These are phyloP conservation scores for Thalassophryne amazonica DNA, from an alignment of 2,797 vertebrate genomes.

Conservation along the genomic window DNA sequence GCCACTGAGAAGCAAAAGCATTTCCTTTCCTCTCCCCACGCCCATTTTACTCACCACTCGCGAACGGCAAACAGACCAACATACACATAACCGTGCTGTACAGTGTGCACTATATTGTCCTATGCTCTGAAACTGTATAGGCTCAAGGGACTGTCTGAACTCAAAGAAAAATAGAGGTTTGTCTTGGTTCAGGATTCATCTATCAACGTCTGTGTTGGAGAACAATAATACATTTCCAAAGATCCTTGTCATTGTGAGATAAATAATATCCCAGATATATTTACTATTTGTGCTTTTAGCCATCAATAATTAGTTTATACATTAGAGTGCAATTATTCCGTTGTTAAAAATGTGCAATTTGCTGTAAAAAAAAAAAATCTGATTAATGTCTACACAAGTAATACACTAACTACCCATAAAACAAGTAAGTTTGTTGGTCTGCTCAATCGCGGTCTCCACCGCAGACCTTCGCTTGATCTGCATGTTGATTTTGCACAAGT, in stretches of 20 bases:
- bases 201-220: slow-evolving; percentile 16
- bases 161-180: slow-evolving; percentile 50
- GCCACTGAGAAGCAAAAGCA: slow-evolving; percentile 47
- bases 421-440: too few species aligned
- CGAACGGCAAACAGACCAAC: slow-evolving; percentile 5
- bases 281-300: neutral
- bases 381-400: too few species aligned
- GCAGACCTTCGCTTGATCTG: too few species aligned
- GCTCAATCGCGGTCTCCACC: too few species aligned
- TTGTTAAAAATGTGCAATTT: too few species aligned
- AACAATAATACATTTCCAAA: slow-evolving; percentile 17
- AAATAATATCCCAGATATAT: neutral
- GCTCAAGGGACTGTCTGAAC: slow-evolving; percentile 45
- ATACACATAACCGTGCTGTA: slow-evolving; percentile 13
- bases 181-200: slow-evolving; percentile 33
- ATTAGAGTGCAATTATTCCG: too few species aligned
- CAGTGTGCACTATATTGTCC: slow-evolving; percentile 12
- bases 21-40: slow-evolving; percentile 64
- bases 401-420: too few species aligned
- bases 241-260: neutral
- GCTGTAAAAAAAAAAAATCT: too few species aligned
- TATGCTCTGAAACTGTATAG: slow-evolving; percentile 64
- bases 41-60: neutral
- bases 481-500: too few species aligned
- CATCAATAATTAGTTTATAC: too few species aligned